Conservation (phyloP, 2,888 invertebrate species). For the Macrosiphum euphorbiae region DNA sequence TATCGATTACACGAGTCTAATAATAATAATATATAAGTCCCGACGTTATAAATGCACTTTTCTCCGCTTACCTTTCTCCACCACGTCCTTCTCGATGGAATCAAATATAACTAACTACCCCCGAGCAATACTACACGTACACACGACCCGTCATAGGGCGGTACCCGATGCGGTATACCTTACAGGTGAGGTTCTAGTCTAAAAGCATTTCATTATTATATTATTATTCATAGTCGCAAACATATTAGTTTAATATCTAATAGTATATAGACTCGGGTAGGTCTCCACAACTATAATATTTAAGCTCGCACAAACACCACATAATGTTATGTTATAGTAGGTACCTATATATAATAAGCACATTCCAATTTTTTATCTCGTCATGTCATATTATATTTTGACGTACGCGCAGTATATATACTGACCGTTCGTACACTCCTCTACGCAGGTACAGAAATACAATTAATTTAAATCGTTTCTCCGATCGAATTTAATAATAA, state of each 20-base stretch:
- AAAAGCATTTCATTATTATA: conserved; percentile 34
- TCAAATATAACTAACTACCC: background rate
- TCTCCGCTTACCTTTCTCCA: background rate
- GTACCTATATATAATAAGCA: background rate
- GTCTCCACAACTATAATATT: background rate
- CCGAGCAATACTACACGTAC: background rate
- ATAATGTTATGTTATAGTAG: background rate
- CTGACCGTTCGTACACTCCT: background rate
- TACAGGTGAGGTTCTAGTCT: background rate
- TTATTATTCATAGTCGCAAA: background rate
- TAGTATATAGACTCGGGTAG: background rate
- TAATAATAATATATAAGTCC: background rate
- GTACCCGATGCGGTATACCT: background rate
- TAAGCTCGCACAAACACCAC: background rate
- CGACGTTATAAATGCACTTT: background rate
- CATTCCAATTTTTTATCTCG: conserved; percentile 5
- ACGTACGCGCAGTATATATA: background rate
- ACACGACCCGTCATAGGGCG: background rate
- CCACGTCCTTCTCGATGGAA: background rate
- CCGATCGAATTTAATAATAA: background rate
- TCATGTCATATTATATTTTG: conserved; percentile 6
- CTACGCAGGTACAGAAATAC: background rate
- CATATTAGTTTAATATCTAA: background rate
- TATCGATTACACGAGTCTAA: conserved; percentile 8
- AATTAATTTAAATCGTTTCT: background rate